Conservation (phyloP, 2,113 vertebrate genomes). For the Fulmarus glacialis region DNA sequence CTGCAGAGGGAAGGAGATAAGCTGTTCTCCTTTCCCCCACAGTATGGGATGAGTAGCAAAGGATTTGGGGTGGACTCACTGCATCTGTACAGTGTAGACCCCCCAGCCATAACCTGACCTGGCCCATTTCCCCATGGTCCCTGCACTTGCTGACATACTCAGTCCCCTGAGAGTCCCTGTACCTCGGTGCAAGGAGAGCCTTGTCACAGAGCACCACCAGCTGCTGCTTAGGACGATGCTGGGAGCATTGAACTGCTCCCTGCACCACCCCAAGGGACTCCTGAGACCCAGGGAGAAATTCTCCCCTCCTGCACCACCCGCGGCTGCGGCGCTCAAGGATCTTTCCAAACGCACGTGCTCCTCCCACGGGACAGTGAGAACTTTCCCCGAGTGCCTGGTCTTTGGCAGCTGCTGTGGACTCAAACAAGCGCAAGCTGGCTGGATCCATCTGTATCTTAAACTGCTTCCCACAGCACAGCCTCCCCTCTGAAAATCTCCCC, state of each 20-base stretch:
- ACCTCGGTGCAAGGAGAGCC: accelerated
- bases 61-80: background rate
- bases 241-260: background rate
- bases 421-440: background rate
- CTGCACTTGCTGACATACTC: background rate
- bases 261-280: background rate
- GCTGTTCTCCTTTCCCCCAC: background rate
- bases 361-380: background rate
- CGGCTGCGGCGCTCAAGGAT: background rate
- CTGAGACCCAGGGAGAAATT: background rate
- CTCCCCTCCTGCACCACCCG: background rate
- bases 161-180: background rate
- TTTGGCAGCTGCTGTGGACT: background rate
- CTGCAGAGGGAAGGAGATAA: background rate
- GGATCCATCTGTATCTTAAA: background rate
- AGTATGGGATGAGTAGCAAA: background rate
- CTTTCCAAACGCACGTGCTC: background rate
- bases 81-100: background rate
- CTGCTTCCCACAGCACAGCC: background rate
- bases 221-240: background rate
- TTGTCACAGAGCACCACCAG: background rate
- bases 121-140: background rate
- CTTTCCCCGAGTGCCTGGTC: background rate
- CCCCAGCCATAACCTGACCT: background rate
- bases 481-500: background rate